These are phyloP conservation scores for Syritta pipiens DNA, from an alignment of 2,888 invertebrate genomes.

Conservation along the genomic window DNA sequence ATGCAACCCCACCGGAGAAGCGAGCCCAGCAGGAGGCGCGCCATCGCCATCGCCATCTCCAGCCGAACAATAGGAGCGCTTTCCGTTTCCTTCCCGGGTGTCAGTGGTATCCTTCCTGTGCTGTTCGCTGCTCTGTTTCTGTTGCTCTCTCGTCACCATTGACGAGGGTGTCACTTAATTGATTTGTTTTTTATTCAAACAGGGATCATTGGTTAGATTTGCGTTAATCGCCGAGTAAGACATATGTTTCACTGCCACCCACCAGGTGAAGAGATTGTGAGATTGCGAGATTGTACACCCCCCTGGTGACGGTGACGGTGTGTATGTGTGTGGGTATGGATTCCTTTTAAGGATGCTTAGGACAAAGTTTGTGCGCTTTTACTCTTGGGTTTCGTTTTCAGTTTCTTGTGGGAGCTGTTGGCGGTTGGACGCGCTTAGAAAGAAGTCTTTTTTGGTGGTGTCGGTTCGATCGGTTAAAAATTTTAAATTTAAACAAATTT, in stretches of 20 bases:
- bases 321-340: background rate
- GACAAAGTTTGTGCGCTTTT: constrained; percentile 45
- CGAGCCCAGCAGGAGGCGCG: constrained; percentile 59
- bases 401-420: constrained; percentile 48
- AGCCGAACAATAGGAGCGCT: constrained; percentile 58
- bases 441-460: no score
- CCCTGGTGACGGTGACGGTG: background rate
- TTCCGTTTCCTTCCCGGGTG: constrained; percentile 64
- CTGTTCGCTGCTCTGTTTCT: constrained; percentile 26
- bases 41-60: constrained; percentile 17
- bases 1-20: constrained; percentile 62
- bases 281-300: constrained; percentile 26
- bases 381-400: constrained; percentile 38
- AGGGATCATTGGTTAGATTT: constrained; percentile 76
- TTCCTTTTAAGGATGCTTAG: constrained; percentile 53
- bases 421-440: constrained; percentile 50
- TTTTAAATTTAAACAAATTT: constrained; percentile 36
- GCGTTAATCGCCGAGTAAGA: constrained; percentile 71
- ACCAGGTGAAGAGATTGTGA: constrained; percentile 55
- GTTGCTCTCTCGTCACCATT: constrained; percentile 53
- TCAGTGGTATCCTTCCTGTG: constrained; percentile 77
- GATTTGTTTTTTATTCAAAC: constrained; percentile 79
- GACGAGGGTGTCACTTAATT: constrained; percentile 74
- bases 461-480: constrained; percentile 9
- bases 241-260: constrained; percentile 68